A percentile compares a stretch with the other conserved stretches of the same genome.
Conservation (phyloP, 1,140 invertebrate genomes). For the Leptestheria dahalacensis region DNA sequence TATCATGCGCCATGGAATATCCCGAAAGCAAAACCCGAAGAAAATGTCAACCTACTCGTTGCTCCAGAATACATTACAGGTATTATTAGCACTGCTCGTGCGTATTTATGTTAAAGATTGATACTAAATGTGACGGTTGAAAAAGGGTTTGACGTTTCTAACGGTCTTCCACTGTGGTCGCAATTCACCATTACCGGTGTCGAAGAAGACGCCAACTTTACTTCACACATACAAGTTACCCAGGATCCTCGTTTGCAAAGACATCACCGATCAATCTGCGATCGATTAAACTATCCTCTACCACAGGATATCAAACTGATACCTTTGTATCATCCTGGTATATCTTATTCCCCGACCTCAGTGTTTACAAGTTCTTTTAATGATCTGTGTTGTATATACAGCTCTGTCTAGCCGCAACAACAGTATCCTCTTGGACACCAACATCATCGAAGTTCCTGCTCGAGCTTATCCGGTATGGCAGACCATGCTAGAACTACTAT, state of each 20-base stretch:
- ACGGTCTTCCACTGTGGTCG: neutral
- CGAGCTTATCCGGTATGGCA: neutral
- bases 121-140: neutral
- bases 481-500: neutral
- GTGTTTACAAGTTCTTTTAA: neutral
- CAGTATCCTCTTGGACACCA: constrained; percentile 1
- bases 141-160: neutral
- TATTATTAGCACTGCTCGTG: neutral
- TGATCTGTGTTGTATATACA: neutral
- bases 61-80: constrained; percentile 3
- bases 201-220: neutral
- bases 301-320: neutral
- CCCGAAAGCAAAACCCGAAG: neutral
- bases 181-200: neutral
- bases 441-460: neutral
- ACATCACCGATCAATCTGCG: constrained; percentile 2
- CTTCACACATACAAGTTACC: neutral
- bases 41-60: neutral
- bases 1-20: neutral
- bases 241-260: neutral
- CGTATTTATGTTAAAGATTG: neutral
- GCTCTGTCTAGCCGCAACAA: neutral
- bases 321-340: constrained; percentile 2
- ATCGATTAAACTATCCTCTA: neutral
- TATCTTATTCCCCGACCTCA: neutral